These are phyloP conservation scores for Acronicta leporina DNA, from an alignment of 2,888 invertebrate species.

Conservation along the genomic window DNA sequence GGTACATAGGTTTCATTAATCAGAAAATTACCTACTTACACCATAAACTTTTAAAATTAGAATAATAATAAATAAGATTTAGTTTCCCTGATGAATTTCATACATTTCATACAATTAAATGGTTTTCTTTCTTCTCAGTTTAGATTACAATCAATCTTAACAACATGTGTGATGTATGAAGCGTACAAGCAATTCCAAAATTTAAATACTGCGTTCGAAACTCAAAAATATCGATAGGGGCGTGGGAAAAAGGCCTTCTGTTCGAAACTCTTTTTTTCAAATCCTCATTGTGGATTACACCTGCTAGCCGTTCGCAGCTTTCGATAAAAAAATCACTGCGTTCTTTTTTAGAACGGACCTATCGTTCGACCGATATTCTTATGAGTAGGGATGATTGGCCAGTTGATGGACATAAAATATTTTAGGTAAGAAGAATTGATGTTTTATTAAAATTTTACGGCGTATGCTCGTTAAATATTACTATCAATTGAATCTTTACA, in stretches of 20 bases:
- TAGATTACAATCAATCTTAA: conserved; percentile 27
- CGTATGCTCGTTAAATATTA: too few species aligned
- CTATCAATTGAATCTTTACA: too few species aligned
- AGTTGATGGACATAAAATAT: conserved; percentile 31
- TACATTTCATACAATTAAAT: background rate
- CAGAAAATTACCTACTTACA: too few species aligned
- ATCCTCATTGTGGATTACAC: conserved; percentile 87
- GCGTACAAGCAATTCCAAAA: conserved; percentile 21
- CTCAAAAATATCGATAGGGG: conserved; percentile 80
- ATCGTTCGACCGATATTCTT: conserved; percentile 77
- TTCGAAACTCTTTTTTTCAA: conserved; percentile 84
- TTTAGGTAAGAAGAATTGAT: too few species aligned
- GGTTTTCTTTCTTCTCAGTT: background rate
- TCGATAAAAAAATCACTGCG: conserved; percentile 84
- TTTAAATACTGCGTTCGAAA: conserved; percentile 71
- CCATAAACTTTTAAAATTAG: too few species aligned
- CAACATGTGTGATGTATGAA: conserved; percentile 7
- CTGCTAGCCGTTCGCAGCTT: conserved; percentile 88
- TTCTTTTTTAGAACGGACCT: conserved; percentile 79
- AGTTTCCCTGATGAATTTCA: too few species aligned
- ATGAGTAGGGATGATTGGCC: conserved; percentile 56
- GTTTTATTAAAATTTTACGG: too few species aligned
- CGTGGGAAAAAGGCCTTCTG: conserved; percentile 89
- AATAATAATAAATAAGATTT: too few species aligned
- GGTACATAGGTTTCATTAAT: too few species aligned